Evolutionary conservation across 2,113 vertebrate species (phyloP), one percentile per base, ranked within the genome.

Genomic region (Empidonax alnorum): DNA sequence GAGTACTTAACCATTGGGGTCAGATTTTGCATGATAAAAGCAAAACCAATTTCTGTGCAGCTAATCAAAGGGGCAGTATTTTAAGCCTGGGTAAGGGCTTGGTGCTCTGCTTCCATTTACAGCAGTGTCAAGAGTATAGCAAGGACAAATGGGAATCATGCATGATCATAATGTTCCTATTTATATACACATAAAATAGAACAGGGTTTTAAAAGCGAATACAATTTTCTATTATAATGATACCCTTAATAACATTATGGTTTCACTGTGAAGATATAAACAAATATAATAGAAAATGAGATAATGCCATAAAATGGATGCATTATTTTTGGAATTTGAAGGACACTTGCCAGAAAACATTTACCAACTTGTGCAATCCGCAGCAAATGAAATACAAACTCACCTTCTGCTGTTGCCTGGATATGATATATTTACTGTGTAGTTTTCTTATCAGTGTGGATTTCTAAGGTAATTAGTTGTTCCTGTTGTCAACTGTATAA

Each of bases 171-270:
- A 95, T 73, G 73, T 80, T 91, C 87, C 88, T 96, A 88, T 97
- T 95, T 95, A 93, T 96, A 91, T 89, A 76, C 78, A 74, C 89
- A 93, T 89, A 93, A 95, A 96, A 96, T 89, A 89, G 71, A 95
- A 66, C 74, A 95, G 67, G 78, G 55, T 92, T 97, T 97, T 96
- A 93, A 96, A 84, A 90, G 83, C 47, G 85, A 96, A 94, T 92
- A 81, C 73, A 78, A 84, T 95, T 97, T 97, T 82, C 86, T 92
- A 50, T 90, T 94, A 83, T 93, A 95, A 95, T 12, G 28, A 82
- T 91, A 94, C 61, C 71, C 87, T 97, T 97, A 96, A 96, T 94
- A 96, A 95, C 91, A 95, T 90, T 94, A 81, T 56, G 81, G 37
- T 96, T 96, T 97, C 94, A 73, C 71, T 91, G 62, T 83, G 84